Evolutionary conservation across 2,888 invertebrate species (phyloP), one percentile per base, ranked within the genome.

Genomic region (Leucozona laternaria): DNA sequence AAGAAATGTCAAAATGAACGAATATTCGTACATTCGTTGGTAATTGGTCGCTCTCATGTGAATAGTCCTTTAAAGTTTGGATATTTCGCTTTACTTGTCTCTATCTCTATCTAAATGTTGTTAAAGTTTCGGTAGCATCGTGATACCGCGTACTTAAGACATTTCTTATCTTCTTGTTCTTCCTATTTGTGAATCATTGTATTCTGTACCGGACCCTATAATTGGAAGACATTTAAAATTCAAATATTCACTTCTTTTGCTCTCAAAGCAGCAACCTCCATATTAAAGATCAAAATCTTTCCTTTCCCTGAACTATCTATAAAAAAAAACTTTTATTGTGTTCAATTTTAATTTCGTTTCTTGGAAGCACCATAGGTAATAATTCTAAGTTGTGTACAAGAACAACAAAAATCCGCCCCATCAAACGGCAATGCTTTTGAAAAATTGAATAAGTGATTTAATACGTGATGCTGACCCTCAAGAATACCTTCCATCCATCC

Each of bases 391-490:
- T 25, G 2, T 45, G 13, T 37, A 60, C 1, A 60, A 60, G 40
- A 60, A 60, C 15, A 40, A 13, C 15, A 2, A 45, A 66, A 66
- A 4, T 8, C 20, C 48, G 31, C 66, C 66, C 66, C 66, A 66
- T 66, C 7, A 66, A 34, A 66, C 11, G 17, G 20, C 28, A 31
- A n/a, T n/a, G n/a, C 7, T 66, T 64, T 48, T 13, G 13, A 48
- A 62, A 43, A 66, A 66, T 34, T 66, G 31, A 66, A 68, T 53
- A 50, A 48, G 25, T 37, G 53, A 50, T 68, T 37, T 37, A n/a
- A 53, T 53, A 68, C 73, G 62, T 37, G 50, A 75, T 75, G 58
- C 20, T 76, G 40, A 55, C 31, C 40, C 75, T 55, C 37, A 31
- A 55, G n/a, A 53, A 53, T 34, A 48, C 31, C 20, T 48, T 34